phyloP scores from a whole-genome alignment of 2,113 vertebrate species.

The Clupea harengus region DNA sequence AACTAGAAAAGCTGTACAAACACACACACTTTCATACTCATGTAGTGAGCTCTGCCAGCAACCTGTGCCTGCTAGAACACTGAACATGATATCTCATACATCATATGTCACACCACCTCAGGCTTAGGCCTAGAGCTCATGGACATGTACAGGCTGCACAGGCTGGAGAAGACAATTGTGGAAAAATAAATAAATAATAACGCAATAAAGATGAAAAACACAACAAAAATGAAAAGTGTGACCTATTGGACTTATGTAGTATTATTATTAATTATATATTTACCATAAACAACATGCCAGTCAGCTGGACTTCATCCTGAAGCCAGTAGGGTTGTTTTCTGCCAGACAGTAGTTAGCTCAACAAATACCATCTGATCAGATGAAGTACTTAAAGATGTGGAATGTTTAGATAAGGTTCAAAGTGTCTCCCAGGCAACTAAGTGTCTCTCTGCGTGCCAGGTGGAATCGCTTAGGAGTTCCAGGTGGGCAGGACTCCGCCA shows the following conservation, averaged over 20 bases:
- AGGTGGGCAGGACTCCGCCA: conserved; percentile 15
- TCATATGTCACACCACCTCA: not conserved
- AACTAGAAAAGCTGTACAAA: not conserved
- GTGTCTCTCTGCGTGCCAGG: conserved; percentile 4
- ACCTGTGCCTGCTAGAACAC: not conserved
- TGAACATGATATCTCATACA: not conserved
- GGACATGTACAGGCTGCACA: too few species aligned
- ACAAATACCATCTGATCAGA: not conserved
- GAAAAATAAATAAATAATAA: too few species aligned
- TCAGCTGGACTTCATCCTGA: not conserved
- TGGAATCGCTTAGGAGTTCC: conserved; percentile 31
- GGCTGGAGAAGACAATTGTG: too few species aligned
- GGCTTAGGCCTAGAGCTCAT: too few species aligned
- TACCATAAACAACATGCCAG: too few species aligned
- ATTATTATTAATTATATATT: too few species aligned
- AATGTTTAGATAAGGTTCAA: conserved; percentile 11
- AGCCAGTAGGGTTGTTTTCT: not conserved
- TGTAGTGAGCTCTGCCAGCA: not conserved
- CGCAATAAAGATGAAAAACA: too few species aligned
- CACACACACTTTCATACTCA: not conserved
- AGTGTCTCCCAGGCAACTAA: not conserved
- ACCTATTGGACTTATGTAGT: too few species aligned
- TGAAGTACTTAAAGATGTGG: not conserved
- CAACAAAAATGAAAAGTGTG: too few species aligned
- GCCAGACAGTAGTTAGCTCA: not conserved